Evolutionary conservation across 2,888 invertebrate species (phyloP).

Genomic region (Pediacus dermestoides): DNA sequence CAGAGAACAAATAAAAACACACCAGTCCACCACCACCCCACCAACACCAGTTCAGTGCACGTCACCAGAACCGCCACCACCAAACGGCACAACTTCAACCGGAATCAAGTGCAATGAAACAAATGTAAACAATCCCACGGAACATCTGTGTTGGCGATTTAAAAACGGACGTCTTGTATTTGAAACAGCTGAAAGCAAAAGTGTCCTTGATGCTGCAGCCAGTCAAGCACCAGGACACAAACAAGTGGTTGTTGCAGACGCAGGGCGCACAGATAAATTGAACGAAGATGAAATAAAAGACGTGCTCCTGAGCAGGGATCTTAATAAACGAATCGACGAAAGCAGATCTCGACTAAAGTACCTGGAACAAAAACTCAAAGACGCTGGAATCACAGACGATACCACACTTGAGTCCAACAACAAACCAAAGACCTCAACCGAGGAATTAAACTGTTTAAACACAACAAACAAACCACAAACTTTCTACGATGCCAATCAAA

Average conservation of each 20-base stretch:
- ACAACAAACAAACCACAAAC: slow-evolving; percentile 16
- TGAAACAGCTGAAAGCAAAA: slow-evolving; percentile 19
- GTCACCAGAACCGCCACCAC: neutral
- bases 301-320: slow-evolving; percentile 37
- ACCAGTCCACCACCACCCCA: no score
- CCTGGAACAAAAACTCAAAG: slow-evolving; percentile 48
- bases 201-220: slow-evolving; percentile 12
- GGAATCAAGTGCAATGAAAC: neutral
- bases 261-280: slow-evolving; percentile 45
- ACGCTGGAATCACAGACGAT: slow-evolving; percentile 40
- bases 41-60: slow-evolving; percentile 2
- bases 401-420: no score
- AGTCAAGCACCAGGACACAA: slow-evolving; percentile 11
- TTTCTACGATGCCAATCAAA: slow-evolving; percentile 28
- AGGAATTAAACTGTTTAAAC: slow-evolving; percentile 9
- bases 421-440: slow-evolving; percentile 13
- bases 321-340: slow-evolving; percentile 45
- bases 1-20: no score
- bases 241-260: slow-evolving; percentile 16
- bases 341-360: slow-evolving; percentile 52
- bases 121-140: neutral
- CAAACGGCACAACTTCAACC: neutral
- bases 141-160: slow-evolving; percentile 30
- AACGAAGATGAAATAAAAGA: slow-evolving; percentile 24
- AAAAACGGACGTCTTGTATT: slow-evolving; percentile 39